These are phyloP conservation scores for Tenthredo amoena DNA, from an alignment of 2,888 invertebrate species.

Conservation along the genomic window DNA sequence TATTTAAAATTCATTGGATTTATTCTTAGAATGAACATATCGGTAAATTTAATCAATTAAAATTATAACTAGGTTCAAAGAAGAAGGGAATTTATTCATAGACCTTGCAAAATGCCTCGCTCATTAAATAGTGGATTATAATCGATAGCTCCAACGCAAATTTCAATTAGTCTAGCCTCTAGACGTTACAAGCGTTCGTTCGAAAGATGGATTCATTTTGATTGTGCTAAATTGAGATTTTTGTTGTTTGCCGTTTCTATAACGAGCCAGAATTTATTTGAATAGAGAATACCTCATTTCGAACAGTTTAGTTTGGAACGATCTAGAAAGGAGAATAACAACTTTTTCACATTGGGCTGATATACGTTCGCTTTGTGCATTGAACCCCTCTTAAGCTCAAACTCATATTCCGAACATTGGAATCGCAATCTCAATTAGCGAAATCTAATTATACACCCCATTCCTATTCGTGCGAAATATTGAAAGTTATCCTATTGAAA, in stretches of 20 bases:
- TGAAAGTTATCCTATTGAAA: neutral
- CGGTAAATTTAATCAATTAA: neutral
- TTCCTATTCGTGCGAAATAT: neutral
- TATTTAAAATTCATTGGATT: neutral
- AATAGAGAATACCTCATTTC: slow-evolving; percentile 13
- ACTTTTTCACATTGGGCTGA: neutral
- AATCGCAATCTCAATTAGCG: neutral
- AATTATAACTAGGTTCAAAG: neutral
- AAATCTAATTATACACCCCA: neutral
- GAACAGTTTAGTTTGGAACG: neutral
- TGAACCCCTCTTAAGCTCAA: neutral
- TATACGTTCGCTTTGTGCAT: neutral
- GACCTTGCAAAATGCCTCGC: neutral
- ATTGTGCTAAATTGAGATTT: slow-evolving; percentile 11
- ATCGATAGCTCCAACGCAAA: slow-evolving; percentile 10
- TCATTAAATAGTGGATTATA: slow-evolving; percentile 16
- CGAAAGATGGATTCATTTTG: neutral
- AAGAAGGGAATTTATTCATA: neutral
- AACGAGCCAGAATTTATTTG: slow-evolving; percentile 17
- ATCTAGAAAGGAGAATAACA: neutral
- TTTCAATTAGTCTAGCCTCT: slow-evolving; percentile 17
- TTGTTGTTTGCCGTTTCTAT: slow-evolving; percentile 7
- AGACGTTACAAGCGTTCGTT: neutral
- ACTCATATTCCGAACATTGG: neutral
- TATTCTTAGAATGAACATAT: neutral